Conservation (phyloP, 2,113 vertebrate genomes). For the Rutilus rutilus region DNA sequence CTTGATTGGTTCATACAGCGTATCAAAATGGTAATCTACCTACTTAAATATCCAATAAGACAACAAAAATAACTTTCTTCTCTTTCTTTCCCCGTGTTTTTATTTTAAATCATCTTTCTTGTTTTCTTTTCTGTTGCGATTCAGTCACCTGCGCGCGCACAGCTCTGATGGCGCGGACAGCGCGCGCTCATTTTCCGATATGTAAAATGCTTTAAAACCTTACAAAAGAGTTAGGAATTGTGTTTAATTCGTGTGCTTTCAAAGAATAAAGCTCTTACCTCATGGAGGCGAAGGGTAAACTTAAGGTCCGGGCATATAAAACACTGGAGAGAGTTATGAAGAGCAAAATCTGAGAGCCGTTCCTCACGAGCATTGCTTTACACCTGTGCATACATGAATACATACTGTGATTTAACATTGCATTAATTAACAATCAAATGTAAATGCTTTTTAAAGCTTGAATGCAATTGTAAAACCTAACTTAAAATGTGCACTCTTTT, state of each 20-base stretch:
- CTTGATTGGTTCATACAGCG: background rate
- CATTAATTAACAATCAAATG: background rate
- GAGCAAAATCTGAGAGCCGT: conserved; percentile 82
- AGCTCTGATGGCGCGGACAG: background rate
- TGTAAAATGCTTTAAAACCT: background rate
- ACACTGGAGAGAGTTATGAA: conserved; percentile 81
- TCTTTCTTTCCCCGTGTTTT: background rate
- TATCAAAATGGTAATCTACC: background rate
- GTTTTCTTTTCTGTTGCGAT: background rate
- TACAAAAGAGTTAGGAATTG: background rate
- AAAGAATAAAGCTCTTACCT: conserved; percentile 76
- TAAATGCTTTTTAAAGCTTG: background rate
- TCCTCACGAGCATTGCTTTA: conserved; percentile 84
- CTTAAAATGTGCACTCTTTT: background rate
- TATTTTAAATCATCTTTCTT: background rate
- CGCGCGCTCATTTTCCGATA: background rate
- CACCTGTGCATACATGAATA: conserved; percentile 61
- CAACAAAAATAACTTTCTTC: background rate
- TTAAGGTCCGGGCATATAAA: conserved; percentile 81
- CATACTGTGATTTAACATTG: background rate
- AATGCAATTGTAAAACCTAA: background rate
- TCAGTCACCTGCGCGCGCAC: background rate
- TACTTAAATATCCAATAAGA: background rate
- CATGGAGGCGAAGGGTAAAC: conserved; percentile 81
- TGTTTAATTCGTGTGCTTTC: background rate